These are phyloP conservation scores for Campaea margaritaria DNA, from an alignment of 2,888 invertebrate species.

Conservation along the genomic window DNA sequence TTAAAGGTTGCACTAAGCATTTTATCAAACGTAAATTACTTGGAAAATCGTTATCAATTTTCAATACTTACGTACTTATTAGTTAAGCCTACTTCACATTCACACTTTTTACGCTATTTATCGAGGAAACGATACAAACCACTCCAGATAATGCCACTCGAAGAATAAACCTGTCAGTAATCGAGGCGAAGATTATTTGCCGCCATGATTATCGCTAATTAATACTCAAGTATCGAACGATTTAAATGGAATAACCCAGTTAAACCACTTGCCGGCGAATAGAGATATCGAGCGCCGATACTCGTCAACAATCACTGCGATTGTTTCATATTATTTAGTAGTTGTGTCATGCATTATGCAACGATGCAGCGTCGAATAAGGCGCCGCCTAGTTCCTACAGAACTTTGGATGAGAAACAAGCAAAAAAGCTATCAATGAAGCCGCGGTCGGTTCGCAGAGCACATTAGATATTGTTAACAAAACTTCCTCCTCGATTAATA, in stretches of 20 bases:
- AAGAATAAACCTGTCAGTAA: conserved; percentile 68
- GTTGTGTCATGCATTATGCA: conserved; percentile 74
- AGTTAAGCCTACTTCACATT: conserved; percentile 11
- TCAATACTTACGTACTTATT: neutral
- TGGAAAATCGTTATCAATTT: conserved; percentile 5
- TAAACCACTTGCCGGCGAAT: conserved; percentile 65
- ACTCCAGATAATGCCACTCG: conserved; percentile 69
- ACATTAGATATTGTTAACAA: conserved; percentile 85
- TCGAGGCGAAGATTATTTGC: conserved; percentile 70
- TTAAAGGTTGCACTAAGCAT: too few species aligned
- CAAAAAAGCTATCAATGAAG: conserved; percentile 78
- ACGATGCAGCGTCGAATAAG: conserved; percentile 69
- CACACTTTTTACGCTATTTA: conserved; percentile 51
- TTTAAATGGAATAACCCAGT: conserved; percentile 80
- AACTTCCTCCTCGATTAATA: conserved; percentile 84
- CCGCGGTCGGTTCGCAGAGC: conserved; percentile 74
- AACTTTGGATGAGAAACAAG: conserved; percentile 59
- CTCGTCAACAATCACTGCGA: conserved; percentile 57
- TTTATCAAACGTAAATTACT: neutral
- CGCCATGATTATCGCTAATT: conserved; percentile 77
- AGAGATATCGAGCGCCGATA: conserved; percentile 63
- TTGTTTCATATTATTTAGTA: conserved; percentile 60
- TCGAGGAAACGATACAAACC: conserved; percentile 59
- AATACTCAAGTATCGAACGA: conserved; percentile 73
- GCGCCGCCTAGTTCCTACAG: conserved; percentile 62